Base-by-base conservation (phyloP, 2,113 vertebrate species). In the Pseudorasbora parva region DNA sequence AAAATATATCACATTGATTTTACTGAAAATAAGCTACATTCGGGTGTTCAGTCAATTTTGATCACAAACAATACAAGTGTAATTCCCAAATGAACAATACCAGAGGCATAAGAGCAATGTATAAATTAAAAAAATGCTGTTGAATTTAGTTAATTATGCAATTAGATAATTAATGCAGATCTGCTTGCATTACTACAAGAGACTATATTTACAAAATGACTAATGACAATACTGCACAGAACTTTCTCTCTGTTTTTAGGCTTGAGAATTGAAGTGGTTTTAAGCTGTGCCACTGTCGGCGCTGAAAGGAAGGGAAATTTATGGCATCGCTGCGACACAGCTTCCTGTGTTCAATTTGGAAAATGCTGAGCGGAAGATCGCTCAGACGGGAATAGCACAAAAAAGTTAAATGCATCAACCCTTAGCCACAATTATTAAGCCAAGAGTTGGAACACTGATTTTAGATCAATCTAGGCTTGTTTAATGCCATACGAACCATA, bases 271-370 rank as follows among this genome's bases (percentile, higher is more conserved):
- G 64, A 30, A 19, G 81, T 3, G 30, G 57, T 27, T 64, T 66
- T 57, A 83, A 73, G 56, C 54, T 25, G 7, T 27, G 7, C 57
- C 56, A 59, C 21, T 57, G 66, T 43, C 30, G 68, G 25, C 2
- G 68, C 66, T 21, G 23, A 80, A 41, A 86, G 76, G 68, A 83
- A 66, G 57, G 10, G 27, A 57, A 72, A 83, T 81, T 72, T 78
- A 78, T 83, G 27, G 57, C 33, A 72, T 56, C 49, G 57, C 41
- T 45, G 73, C 25, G 27, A 33, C 17, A 27, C n/a, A 21, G 72
- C 78, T 74, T 86, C 84, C 78, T 78, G 82, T 78, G 73, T 86
- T 88, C 81, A 49, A 23, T 68, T 78, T 88, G 59, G n/a, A 17
- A 84, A 41, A 77, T 62, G 71, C 43, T 64, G 81, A 81, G 72